A percentile compares a stretch with the other conserved stretches of the same genome.
phyloP scores from a whole-genome alignment of 2,888 invertebrate species.

The Heliconius cydno region DNA sequence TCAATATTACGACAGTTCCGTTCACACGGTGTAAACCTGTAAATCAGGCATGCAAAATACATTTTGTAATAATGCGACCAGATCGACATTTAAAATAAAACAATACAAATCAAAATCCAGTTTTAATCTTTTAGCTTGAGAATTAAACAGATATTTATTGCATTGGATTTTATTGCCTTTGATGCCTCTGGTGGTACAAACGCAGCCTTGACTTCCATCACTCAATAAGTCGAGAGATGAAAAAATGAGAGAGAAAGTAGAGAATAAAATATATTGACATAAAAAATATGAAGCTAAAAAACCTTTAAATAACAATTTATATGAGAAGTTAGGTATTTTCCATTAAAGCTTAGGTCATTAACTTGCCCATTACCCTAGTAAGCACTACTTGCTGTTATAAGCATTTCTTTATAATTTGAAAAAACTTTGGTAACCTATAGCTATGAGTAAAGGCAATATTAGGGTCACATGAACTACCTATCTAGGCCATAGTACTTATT shows the following conservation, averaged over 20 bases:
- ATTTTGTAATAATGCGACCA: constrained; percentile 18
- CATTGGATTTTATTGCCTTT: neutral
- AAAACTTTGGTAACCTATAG: neutral
- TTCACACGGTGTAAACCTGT: constrained; percentile 25
- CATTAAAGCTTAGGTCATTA: neutral
- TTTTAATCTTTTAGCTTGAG: constrained; percentile 31
- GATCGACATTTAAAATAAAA: constrained; percentile 37
- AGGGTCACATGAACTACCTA: constrained; percentile 15
- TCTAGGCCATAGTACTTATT: constrained; percentile 21
- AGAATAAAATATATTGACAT: no score
- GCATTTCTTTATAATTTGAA: constrained; percentile 19
- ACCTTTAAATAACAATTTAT: no score
- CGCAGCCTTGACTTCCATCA: neutral
- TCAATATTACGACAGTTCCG: constrained; percentile 14
- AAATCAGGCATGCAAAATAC: constrained; percentile 26
- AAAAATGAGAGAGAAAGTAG: neutral
- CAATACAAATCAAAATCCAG: constrained; percentile 38
- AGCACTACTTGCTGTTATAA: constrained; percentile 4
- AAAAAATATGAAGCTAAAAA: no score
- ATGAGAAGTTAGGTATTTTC: neutral
- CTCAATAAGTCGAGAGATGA: no score
- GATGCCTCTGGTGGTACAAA: no score
- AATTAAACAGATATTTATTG: constrained; percentile 7
- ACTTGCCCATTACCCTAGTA: constrained; percentile 10
- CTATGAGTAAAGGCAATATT: constrained; percentile 13